Conservation (phyloP, 2,888 invertebrate species). For the Parthenolecanium corni region DNA sequence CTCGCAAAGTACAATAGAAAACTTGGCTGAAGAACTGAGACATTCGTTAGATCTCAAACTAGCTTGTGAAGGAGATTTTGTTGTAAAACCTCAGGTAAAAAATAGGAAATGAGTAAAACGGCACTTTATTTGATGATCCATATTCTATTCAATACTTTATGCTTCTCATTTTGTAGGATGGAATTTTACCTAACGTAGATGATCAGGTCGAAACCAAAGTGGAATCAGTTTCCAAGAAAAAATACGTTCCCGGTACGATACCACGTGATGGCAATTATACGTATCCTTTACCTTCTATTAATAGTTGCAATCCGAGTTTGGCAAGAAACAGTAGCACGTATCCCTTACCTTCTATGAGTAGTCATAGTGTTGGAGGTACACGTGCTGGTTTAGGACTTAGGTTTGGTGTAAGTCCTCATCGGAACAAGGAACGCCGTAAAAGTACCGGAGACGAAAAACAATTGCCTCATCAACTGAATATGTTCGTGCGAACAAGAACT, state of each 20-base stretch:
- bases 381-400: conserved; percentile 29
- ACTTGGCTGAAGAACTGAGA: conserved; percentile 68
- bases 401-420: conserved; percentile 36
- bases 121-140: too few relatives aligned
- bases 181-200: too few relatives aligned
- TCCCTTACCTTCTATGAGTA: conserved; percentile 38
- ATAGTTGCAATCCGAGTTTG: conserved; percentile 5
- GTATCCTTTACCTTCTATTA: conserved; percentile 1
- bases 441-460: conserved; percentile 73
- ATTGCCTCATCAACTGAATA: conserved; percentile 50
- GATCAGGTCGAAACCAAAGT: too few relatives aligned
- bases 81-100: conserved; percentile 48
- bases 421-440: conserved; percentile 54
- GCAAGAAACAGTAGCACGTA: conserved; percentile 35
- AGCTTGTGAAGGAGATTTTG: conserved; percentile 51
- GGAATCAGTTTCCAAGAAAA: not conserved
- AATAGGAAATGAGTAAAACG: too few relatives aligned
- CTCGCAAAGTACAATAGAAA: conserved; percentile 67
- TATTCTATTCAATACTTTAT: not conserved
- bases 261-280: conserved; percentile 2
- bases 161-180: not conserved
- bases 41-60: conserved; percentile 60
- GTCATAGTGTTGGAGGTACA: conserved; percentile 30
- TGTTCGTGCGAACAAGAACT: conserved; percentile 67
- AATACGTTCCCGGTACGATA: not conserved